phyloP scores from a whole-genome alignment of 2,113 vertebrate genomes.

The Bambusicola thoracicus region DNA sequence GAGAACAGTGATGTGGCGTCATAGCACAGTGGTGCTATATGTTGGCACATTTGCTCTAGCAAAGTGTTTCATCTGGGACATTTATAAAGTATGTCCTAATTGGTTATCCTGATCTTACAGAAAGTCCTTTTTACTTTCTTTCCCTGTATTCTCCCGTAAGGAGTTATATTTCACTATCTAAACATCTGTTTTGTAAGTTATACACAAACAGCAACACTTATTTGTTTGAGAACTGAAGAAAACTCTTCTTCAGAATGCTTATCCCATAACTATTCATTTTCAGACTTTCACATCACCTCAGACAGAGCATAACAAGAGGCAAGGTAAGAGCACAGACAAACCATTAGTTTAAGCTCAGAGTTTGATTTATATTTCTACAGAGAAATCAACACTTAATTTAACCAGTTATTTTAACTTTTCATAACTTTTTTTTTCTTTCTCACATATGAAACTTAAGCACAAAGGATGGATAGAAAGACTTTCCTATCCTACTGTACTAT shows the following conservation, averaged over 20 bases:
- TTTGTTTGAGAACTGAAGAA: not conserved
- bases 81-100: not conserved
- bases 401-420: not conserved
- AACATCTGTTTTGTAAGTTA: not conserved
- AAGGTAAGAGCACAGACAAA: not conserved
- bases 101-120: not conserved
- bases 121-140: not conserved
- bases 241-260: not conserved
- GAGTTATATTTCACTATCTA: not conserved
- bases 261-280: not conserved
- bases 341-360: not conserved
- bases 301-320: not conserved
- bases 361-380: not conserved
- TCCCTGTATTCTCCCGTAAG: not conserved
- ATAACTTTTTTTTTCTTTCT: not conserved
- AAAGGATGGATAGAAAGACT: not conserved
- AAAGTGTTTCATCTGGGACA: not conserved
- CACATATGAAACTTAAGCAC: not conserved
- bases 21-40: not conserved
- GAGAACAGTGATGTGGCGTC: not conserved
- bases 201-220: not conserved
- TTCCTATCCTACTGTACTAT: not conserved
- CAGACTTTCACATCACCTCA: not conserved
- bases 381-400: not conserved
- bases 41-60: not conserved